phyloP scores from a whole-genome alignment of 2,113 vertebrate genomes.

The Sinocyclocheilus grahami region DNA sequence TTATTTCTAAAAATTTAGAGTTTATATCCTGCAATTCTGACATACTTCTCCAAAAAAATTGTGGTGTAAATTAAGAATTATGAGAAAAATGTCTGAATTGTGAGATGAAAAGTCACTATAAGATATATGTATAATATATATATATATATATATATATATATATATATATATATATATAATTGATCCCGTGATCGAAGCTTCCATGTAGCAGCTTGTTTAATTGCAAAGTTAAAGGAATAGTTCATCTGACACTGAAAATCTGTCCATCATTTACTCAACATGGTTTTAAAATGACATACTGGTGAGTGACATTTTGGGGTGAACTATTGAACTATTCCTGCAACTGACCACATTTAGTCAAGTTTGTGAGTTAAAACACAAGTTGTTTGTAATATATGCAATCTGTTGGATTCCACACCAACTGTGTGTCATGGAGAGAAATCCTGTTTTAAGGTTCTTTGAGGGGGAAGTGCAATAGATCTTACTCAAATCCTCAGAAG shows the following conservation, averaged over 20 bases:
- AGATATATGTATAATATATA: too few species aligned
- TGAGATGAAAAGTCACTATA: too few species aligned
- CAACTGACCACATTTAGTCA: background rate
- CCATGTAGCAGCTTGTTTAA: too few species aligned
- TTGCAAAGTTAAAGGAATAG: too few species aligned
- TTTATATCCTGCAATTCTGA: too few species aligned
- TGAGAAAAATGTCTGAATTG: too few species aligned
- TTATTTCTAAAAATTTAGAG: too few species aligned
- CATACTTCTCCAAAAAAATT: too few species aligned
- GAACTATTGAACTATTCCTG: background rate
- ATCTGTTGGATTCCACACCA: constrained; percentile 10
- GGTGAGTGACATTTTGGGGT: background rate
- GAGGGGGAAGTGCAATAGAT: constrained; percentile 36
- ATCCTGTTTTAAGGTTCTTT: background rate
- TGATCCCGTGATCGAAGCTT: too few species aligned
- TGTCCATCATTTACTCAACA: background rate
- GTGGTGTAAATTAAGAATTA: too few species aligned
- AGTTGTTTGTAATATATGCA: background rate
- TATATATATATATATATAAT: too few species aligned
- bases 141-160: too few species aligned
- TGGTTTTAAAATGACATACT: background rate
- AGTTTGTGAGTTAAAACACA: background rate
- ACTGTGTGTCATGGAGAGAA: constrained; percentile 13
- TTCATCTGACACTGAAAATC: background rate
- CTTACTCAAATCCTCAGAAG: constrained; percentile 15